phyloP scores from a whole-genome alignment of 2,888 invertebrate species.

The Atherix ibis region DNA sequence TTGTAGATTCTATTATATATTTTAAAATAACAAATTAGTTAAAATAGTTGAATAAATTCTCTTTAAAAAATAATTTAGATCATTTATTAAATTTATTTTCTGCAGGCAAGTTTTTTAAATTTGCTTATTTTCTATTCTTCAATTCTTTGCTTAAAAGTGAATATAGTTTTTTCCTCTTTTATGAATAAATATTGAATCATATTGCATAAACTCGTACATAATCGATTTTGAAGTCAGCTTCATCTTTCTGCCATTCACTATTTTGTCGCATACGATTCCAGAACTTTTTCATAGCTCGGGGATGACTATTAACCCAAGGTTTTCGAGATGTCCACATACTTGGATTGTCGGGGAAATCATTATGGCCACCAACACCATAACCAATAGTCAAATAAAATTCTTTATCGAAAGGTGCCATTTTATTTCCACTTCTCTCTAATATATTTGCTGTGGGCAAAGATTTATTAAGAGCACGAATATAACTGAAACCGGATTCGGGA shows the following conservation, averaged over 20 bases:
- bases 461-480: conserved; percentile 13
- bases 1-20: too few relatives aligned
- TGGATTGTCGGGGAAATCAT: conserved; percentile 47
- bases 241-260: conserved; percentile 43
- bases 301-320: conserved; percentile 57
- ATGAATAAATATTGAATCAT: too few relatives aligned
- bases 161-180: too few relatives aligned
- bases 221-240: conserved; percentile 25
- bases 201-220: conserved; percentile 22
- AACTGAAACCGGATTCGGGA: conserved; percentile 18
- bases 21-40: too few relatives aligned
- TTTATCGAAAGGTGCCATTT: conserved; percentile 62
- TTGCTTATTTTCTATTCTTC: too few relatives aligned
- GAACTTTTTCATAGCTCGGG: conserved; percentile 50
- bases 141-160: too few relatives aligned
- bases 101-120: too few relatives aligned
- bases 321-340: conserved; percentile 33
- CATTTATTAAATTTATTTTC: too few relatives aligned
- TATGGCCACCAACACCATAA: conserved; percentile 58
- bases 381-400: conserved; percentile 60
- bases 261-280: conserved; percentile 45
- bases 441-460: conserved; percentile 27
- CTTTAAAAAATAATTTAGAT: too few relatives aligned
- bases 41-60: too few relatives aligned
- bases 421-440: conserved; percentile 36